Evolutionary conservation across 2,797 vertebrate species (phyloP), one percentile per base, ranked within the genome.

Genomic region (Lithobates pipiens): DNA sequence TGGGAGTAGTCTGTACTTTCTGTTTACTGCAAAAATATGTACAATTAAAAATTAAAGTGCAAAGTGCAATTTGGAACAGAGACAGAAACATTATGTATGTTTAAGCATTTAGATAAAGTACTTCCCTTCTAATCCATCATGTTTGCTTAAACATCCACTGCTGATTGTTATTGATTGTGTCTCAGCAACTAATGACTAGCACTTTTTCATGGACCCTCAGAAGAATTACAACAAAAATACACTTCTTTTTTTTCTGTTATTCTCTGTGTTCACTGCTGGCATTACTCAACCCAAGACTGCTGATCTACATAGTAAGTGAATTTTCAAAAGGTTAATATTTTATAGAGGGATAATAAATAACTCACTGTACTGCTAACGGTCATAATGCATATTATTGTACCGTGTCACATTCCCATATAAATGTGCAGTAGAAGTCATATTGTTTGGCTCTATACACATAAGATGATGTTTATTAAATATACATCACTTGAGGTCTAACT

Each of bases 91-190:
- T 68, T 68, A 61, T 61, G 54, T 61, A 61, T 61, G 54, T 61
- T 61, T 61, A 61, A 23, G 54, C 54, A 61, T 61, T 61, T 61
- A 61, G 54, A 61, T 68, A 68, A 68, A 68, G 65, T 68, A 68
- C 65, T 68, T 68, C n/a, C 65, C 54, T 61, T 61, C 54, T n/a
- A 68, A 68, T 68, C 65, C 13, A 68, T 68, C 27, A 68, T 68
- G 27, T 27, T 68, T 68, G n/a, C 27, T 68, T 68, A 68, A 68
- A 68, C 65, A 68, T 29, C 65, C 25, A 68, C n/a, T 29, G 27
- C 65, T 68, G 25, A 68, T 29, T 68, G 65, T 68, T 68, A 68
- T 68, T 68, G 65, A 68, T 68, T 68, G 65, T 68, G 65, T 68
- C 16, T 29, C 10, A 29, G 65, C n/a, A 68, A 27, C 10, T 68